Percentiles rank a stretch among this genome's conserved stretches.
phyloP scores from a whole-genome alignment of 2,888 invertebrate genomes.

The Embidobia sp. region DNA sequence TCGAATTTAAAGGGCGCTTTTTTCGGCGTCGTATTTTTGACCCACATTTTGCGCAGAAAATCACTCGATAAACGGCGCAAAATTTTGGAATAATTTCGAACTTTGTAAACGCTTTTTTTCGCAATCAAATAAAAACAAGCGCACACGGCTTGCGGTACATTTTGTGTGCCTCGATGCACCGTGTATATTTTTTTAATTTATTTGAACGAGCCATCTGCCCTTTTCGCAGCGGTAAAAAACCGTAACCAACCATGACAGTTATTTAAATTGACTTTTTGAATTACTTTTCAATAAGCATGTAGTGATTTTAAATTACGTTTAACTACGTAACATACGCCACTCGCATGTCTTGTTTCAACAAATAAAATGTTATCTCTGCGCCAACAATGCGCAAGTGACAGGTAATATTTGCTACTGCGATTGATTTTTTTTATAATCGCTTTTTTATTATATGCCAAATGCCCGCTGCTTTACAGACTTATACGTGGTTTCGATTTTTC shows the following conservation, averaged over 20 bases:
- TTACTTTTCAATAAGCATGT: constrained; percentile 48
- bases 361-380: constrained; percentile 32
- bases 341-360: constrained; percentile 26
- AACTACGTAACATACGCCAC: constrained; percentile 22
- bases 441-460: constrained; percentile 18
- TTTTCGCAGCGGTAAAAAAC: constrained; percentile 12
- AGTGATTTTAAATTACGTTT: constrained; percentile 38
- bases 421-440: constrained; percentile 29
- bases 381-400: constrained; percentile 19
- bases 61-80: too few species aligned
- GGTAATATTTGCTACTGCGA: constrained; percentile 4
- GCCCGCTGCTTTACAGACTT: too few species aligned
- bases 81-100: too few species aligned
- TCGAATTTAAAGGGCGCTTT: constrained; percentile 24
- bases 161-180: not conserved
- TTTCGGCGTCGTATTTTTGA: constrained; percentile 16
- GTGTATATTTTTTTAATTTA: constrained; percentile 18
- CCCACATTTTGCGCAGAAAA: constrained; percentile 6
- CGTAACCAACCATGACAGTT: constrained; percentile 31
- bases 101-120: too few species aligned
- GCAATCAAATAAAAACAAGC: too few species aligned
- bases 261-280: constrained; percentile 45
- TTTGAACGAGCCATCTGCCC: constrained; percentile 11
- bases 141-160: too few species aligned
- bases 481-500: too few species aligned